Evolutionary conservation across 2,888 invertebrate species (phyloP), one percentile per base, ranked within the genome.

Genomic region (Pocota personata): DNA sequence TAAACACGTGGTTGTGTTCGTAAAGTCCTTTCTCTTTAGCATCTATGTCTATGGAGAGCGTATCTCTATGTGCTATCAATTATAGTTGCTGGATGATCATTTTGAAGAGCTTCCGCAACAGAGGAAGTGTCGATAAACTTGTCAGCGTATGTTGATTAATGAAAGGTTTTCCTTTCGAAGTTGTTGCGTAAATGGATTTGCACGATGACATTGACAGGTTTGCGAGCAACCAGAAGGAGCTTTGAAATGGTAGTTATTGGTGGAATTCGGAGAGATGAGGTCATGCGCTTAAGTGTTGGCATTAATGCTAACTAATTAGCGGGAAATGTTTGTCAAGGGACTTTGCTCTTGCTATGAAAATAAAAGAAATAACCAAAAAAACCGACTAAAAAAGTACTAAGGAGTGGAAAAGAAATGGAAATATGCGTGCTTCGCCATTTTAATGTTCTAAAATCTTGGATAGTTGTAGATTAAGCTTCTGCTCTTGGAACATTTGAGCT

Each of bases 131-230:
- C 80, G 84, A 86, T 86, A 80, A 58, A 80, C 80, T 86, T 80
- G 84, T 86, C 84, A 76, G 76, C 84, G 76, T 80, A 66, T 80
- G 69, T 80, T 86, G 84, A 86, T 86, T 80, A 86, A 86, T 86
- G 84, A 86, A 86, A 80, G 79, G 73, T 73, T 84, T 82, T 79
- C 57, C 73, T 66, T 84, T 37, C 58, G 69, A 69, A 64, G 69
- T 62, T 84, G 69, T 79, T 84, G 82, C 82, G 60, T 73, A 82
- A 64, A 82, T 60, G 69, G 69, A 82, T 82, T 62, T 62, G 24
- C 50, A 73, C 50, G 50, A 73, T 62, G 40, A 43, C 82, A 76
- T 35, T 82, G 82, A 82, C 82, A 82, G 69, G 76, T 82, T 62
- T 62, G 43, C 14, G 76, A 62, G 82, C 76, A 82, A 76, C 76